A percentile compares a stretch with the other conserved stretches of the same genome.
These are phyloP conservation scores for Diadema setosum DNA, from an alignment of 35 echinoderm and acorn worm species.

Conservation along the genomic window DNA sequence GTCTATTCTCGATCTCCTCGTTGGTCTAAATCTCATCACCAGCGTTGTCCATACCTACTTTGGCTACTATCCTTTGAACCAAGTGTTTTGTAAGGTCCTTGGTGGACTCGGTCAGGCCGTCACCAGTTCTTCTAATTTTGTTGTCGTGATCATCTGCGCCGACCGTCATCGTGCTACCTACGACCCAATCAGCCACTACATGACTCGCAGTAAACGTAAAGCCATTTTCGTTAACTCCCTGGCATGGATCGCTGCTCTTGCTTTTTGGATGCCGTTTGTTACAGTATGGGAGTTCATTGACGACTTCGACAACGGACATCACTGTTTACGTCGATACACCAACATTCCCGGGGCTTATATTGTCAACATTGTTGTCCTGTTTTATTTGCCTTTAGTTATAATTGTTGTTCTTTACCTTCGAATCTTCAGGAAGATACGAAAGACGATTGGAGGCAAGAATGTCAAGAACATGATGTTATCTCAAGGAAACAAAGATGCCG, in stretches of 20 bases:
- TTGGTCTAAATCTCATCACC: neutral
- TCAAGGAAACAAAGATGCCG: too few species aligned
- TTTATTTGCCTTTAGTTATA: neutral
- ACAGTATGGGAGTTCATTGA: neutral
- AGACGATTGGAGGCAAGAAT: neutral
- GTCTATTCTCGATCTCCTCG: neutral
- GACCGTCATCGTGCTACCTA: constrained; percentile 39
- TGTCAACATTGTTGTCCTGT: neutral
- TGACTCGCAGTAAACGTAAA: neutral
- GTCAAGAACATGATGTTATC: too few species aligned
- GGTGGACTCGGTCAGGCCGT: neutral
- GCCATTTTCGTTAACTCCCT: neutral
- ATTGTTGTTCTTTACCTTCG: neutral
- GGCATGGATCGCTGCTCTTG: neutral
- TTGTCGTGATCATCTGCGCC: constrained; percentile 13
- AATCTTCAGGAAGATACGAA: neutral
- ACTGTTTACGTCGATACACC: neutral
- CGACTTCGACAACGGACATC: neutral
- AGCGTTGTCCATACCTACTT: neutral
- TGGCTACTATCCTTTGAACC: constrained; percentile 1
- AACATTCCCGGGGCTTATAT: neutral
- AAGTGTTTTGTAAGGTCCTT: neutral
- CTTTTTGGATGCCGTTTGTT: neutral
- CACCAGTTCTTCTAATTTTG: neutral
- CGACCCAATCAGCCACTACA: constrained; percentile 16